Percentiles rank a stretch among this genome's conserved stretches.
These are phyloP conservation scores for Gymnodraco acuticeps DNA, from an alignment of 2,797 vertebrate species.

Conservation along the genomic window DNA sequence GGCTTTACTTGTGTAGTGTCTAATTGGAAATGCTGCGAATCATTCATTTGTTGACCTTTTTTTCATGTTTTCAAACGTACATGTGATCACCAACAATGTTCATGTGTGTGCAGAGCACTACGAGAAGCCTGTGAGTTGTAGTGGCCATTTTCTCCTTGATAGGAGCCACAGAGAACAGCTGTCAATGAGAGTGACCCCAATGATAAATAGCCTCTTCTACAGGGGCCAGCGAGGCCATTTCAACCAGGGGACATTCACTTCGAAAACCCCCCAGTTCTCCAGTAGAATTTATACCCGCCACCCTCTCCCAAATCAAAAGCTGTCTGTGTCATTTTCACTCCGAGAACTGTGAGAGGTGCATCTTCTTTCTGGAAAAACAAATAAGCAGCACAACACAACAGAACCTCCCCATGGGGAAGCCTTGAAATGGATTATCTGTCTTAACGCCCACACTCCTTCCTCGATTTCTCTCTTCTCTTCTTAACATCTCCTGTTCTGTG, in stretches of 20 bases:
- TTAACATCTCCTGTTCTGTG: slow-evolving; percentile 70
- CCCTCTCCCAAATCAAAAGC: slow-evolving; percentile 67
- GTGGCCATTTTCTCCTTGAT: slow-evolving; percentile 67
- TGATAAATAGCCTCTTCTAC: slow-evolving; percentile 69
- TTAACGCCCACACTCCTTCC: slow-evolving; percentile 78
- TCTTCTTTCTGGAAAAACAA: slow-evolving; percentile 71
- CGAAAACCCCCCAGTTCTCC: slow-evolving; percentile 48
- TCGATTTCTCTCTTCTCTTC: slow-evolving; percentile 62
- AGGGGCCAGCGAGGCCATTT: slow-evolving; percentile 58
- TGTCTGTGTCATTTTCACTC: slow-evolving; percentile 57
- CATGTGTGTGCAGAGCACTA: neutral
- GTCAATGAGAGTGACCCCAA: slow-evolving; percentile 64
- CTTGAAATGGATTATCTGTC: slow-evolving; percentile 82
- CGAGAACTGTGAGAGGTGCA: slow-evolving; percentile 54
- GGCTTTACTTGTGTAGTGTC: neutral
- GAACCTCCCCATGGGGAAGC: slow-evolving; percentile 68
- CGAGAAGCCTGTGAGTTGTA: slow-evolving; percentile 16
- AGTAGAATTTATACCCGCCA: slow-evolving; percentile 58
- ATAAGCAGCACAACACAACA: slow-evolving; percentile 74
- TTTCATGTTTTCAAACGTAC: slow-evolving; percentile 9
- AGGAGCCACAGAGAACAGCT: slow-evolving; percentile 66
- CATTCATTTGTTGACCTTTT: slow-evolving; percentile 2
- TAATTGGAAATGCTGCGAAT: slow-evolving; percentile 23
- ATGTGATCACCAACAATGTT: neutral
- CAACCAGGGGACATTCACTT: slow-evolving; percentile 64